Percentiles rank a stretch among this genome's conserved stretches.
phyloP scores from a whole-genome alignment of 2,888 invertebrate species.

The Torymus texanus region DNA sequence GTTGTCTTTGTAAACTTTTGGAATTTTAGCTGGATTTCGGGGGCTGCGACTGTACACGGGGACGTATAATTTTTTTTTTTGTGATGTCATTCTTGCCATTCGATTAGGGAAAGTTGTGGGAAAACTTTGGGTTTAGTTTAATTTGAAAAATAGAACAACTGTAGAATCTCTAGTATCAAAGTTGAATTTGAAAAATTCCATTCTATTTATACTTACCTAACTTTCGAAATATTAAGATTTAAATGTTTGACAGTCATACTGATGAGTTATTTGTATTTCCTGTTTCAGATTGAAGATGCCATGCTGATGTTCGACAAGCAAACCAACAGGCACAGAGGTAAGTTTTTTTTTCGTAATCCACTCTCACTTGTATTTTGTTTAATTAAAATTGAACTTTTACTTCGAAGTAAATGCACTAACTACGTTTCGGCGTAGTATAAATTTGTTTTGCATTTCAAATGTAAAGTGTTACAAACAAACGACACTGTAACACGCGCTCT shows the following conservation, averaged over 20 bases:
- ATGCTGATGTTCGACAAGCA: constrained; percentile 99
- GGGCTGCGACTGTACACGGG: neutral
- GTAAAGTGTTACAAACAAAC: neutral
- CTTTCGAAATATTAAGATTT: too few relatives aligned
- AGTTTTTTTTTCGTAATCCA: constrained; percentile 49
- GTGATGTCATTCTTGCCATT: too few relatives aligned
- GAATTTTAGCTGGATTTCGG: neutral
- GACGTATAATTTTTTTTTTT: too few relatives aligned
- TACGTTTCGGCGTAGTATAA: too few relatives aligned
- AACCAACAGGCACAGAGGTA: constrained; percentile 99
- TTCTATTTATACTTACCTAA: too few relatives aligned
- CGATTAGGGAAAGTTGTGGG: too few relatives aligned
- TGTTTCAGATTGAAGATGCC: constrained; percentile 95
- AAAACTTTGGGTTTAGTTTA: too few relatives aligned
- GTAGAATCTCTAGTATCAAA: too few relatives aligned
- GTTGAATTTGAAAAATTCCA: too few relatives aligned
- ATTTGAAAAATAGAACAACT: too few relatives aligned
- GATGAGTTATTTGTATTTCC: constrained; percentile 22
- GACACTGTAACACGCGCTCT: neutral
- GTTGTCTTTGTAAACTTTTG: neutral
- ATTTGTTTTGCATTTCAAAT: too few relatives aligned
- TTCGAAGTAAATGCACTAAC: too few relatives aligned
- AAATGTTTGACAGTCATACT: neutral
- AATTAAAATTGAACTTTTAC: neutral
- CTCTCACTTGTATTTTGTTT: neutral